These are phyloP conservation scores for Sanderia malayensis DNA, from an alignment of 30 jellyfish, hydroid and myxozoan genomes.

Conservation along the genomic window DNA sequence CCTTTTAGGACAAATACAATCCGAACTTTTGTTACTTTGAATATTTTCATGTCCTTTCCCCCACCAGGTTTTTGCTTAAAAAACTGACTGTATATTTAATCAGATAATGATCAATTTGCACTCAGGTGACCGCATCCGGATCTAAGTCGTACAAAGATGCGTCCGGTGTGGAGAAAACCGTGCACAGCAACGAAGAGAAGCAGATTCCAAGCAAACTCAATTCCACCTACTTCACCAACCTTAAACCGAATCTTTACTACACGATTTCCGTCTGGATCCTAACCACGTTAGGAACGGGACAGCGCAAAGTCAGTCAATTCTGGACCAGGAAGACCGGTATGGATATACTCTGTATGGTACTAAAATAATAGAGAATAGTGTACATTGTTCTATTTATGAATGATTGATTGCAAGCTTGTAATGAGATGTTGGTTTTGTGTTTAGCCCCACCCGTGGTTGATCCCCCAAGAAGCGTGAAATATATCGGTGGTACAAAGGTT, in stretches of 20 bases:
- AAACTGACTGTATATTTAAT: too few relatives aligned
- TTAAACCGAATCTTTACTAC: constrained; percentile 43
- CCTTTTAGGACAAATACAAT: too few relatives aligned
- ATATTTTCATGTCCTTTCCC: too few relatives aligned
- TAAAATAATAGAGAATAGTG: too few relatives aligned
- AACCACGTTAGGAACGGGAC: constrained; percentile 48
- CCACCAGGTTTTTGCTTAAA: too few relatives aligned
- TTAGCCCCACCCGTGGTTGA: constrained; percentile 69
- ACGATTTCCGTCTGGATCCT: constrained; percentile 34
- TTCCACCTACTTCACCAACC: constrained; percentile 32
- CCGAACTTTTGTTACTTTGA: too few relatives aligned
- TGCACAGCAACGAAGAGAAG: constrained; percentile 27
- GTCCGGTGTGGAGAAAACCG: background rate
- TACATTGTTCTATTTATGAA: too few relatives aligned
- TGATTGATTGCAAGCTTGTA: too few relatives aligned
- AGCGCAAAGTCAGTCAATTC: constrained; percentile 23
- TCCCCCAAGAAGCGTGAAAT: constrained; percentile 42
- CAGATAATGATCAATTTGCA: too few relatives aligned
- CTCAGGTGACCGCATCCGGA: constrained; percentile 24
- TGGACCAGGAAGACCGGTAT: constrained; percentile 29
- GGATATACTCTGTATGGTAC: too few relatives aligned
- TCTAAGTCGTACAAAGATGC: constrained; percentile 46
- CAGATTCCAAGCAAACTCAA: background rate
- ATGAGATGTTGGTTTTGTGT: background rate
- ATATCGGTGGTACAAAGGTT: constrained; percentile 3